phyloP scores from a whole-genome alignment of 1,140 invertebrate species.

The Acyrthosiphon pisum region DNA sequence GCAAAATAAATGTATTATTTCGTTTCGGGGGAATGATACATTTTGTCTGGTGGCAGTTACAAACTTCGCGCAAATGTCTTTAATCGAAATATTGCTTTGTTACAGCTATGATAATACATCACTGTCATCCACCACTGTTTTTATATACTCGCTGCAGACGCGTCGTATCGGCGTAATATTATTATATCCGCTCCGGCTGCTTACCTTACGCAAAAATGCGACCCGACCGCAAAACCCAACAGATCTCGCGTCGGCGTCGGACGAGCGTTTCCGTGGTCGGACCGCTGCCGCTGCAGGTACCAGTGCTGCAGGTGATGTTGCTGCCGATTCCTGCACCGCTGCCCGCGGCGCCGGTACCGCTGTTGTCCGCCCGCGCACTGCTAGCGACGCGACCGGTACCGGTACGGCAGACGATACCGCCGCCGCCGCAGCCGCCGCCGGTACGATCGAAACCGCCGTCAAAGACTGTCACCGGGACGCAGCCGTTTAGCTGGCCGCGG shows the following conservation, averaged over 20 bases:
- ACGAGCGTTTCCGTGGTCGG: neutral
- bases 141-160: too few species aligned
- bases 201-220: neutral
- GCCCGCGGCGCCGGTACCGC: neutral
- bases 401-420: neutral
- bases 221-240: neutral
- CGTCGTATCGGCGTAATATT: too few species aligned
- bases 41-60: too few species aligned
- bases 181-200: neutral
- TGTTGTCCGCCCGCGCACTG: neutral
- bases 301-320: neutral
- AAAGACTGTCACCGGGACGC: neutral
- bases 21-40: too few species aligned
- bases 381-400: neutral
- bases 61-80: too few species aligned
- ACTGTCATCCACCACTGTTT: too few species aligned
- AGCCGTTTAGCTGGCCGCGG: neutral
- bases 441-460: neutral
- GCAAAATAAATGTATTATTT: too few species aligned
- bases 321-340: neutral
- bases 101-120: too few species aligned
- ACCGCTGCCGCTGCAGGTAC: neutral
- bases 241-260: neutral
- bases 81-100: too few species aligned
- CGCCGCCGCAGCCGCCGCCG: neutral